Conservation (phyloP, 2,888 invertebrate genomes). For the Acleris literana region DNA sequence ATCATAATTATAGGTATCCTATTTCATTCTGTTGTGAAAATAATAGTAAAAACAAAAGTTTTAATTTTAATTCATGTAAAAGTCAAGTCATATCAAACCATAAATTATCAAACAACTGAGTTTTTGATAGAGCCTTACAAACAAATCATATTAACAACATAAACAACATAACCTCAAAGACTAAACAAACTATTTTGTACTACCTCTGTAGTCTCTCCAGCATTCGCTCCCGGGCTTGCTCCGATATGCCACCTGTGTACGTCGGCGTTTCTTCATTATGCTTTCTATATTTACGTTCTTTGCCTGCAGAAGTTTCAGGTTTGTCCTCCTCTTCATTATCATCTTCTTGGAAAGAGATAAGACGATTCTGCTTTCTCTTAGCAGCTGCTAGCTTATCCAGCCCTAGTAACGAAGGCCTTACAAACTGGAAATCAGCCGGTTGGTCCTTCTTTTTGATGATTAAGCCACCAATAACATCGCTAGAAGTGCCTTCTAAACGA, state of each 20-base stretch:
- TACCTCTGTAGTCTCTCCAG: conserved; percentile 85
- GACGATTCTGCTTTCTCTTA: conserved; percentile 86
- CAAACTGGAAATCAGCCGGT: conserved; percentile 88
- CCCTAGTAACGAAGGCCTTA: conserved; percentile 90
- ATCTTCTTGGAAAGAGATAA: conserved; percentile 86
- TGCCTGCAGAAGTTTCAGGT: conserved; percentile 49
- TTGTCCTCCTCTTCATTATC: conserved; percentile 58
- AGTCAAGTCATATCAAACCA: too few relatives aligned
- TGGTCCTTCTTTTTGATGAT: conserved; percentile 86
- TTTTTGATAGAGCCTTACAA: not conserved
- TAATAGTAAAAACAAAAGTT: too few relatives aligned
- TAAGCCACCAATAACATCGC: conserved; percentile 87
- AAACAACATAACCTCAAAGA: conserved; percentile 35
- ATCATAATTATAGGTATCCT: too few relatives aligned
- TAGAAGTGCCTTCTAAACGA: conserved; percentile 87
- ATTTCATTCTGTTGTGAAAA: too few relatives aligned
- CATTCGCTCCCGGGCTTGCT: conserved; percentile 89
- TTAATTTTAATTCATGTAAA: too few relatives aligned
- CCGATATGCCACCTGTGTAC: conserved; percentile 95
- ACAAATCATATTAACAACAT: not conserved
- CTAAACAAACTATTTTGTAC: conserved; percentile 2
- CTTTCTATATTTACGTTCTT: conserved; percentile 88
- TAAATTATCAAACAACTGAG: too few relatives aligned
- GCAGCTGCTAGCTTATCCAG: conserved; percentile 93
- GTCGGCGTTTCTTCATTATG: conserved; percentile 95